A percentile compares a stretch with the other conserved stretches of the same genome.
Conservation (phyloP, 2,797 vertebrate species). For the Halcyon badia region DNA sequence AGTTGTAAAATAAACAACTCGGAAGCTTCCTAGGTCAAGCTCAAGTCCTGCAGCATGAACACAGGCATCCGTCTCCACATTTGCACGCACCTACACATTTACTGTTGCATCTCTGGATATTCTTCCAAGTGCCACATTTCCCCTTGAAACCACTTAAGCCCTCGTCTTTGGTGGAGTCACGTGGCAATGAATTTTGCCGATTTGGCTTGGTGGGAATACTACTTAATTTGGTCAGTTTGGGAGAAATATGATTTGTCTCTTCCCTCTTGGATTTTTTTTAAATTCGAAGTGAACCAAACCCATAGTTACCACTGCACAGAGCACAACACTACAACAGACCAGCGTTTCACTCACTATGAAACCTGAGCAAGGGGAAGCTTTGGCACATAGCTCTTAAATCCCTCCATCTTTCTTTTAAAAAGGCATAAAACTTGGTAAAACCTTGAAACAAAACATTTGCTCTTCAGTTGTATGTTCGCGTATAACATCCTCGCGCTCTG, state of each 20-base stretch:
- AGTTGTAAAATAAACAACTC: not conserved
- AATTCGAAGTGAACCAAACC: not conserved
- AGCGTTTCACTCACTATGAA: not conserved
- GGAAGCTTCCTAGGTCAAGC: not conserved
- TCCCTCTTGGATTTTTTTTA: not conserved
- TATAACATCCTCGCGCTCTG: rapidly evolving
- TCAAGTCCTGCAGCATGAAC: not conserved
- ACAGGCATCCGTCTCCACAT: not conserved
- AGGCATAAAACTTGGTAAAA: not conserved
- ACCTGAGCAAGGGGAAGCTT: not conserved
- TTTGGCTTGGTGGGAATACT: not conserved
- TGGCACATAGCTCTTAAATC: not conserved
- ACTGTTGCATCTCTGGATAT: too few relatives aligned
- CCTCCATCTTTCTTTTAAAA: not conserved
- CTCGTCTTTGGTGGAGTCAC: not conserved
- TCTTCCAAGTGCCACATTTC: not conserved
- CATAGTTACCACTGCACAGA: not conserved
- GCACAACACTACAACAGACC: not conserved
- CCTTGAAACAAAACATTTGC: not conserved
- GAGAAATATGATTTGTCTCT: not conserved
- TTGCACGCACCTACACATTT: rapidly evolving
- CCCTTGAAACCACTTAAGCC: not conserved
- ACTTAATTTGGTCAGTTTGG: not conserved
- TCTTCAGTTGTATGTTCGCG: not conserved
- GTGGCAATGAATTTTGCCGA: rapidly evolving